These are phyloP conservation scores for Acholoe squamosa DNA, from an alignment of 2,888 invertebrate genomes.

Conservation along the genomic window DNA sequence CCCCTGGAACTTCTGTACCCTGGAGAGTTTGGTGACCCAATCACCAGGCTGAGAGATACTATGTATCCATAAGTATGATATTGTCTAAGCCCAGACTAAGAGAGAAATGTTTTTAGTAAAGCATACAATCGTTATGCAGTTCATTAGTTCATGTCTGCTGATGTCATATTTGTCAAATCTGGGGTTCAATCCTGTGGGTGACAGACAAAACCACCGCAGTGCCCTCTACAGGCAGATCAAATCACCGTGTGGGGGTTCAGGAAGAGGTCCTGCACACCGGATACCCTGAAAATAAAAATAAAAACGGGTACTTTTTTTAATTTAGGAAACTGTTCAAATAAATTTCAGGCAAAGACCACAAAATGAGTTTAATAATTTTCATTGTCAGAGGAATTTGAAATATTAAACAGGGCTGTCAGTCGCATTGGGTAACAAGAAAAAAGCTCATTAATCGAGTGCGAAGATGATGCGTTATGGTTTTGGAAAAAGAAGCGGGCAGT, in stretches of 20 bases:
- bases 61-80: too few species aligned
- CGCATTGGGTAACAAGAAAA: background rate
- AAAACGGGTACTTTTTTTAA: too few species aligned
- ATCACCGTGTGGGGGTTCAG: too few species aligned
- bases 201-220: background rate
- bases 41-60: background rate
- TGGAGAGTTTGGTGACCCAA: background rate
- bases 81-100: too few species aligned
- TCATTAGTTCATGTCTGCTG: background rate
- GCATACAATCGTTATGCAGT: background rate
- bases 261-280: too few species aligned
- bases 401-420: background rate
- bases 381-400: slow-evolving; percentile 7
- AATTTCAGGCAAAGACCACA: too few species aligned
- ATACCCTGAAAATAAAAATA: too few species aligned
- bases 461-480: background rate
- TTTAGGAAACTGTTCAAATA: too few species aligned
- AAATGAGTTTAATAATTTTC: background rate
- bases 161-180: background rate
- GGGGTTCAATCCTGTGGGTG: background rate
- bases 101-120: too few species aligned
- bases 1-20: too few species aligned
- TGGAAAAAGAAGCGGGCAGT: background rate
- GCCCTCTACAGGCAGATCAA: too few species aligned
- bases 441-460: background rate